Evolutionary conservation across 2,888 invertebrate species (phyloP).

Genomic region (Octodonta nipae): DNA sequence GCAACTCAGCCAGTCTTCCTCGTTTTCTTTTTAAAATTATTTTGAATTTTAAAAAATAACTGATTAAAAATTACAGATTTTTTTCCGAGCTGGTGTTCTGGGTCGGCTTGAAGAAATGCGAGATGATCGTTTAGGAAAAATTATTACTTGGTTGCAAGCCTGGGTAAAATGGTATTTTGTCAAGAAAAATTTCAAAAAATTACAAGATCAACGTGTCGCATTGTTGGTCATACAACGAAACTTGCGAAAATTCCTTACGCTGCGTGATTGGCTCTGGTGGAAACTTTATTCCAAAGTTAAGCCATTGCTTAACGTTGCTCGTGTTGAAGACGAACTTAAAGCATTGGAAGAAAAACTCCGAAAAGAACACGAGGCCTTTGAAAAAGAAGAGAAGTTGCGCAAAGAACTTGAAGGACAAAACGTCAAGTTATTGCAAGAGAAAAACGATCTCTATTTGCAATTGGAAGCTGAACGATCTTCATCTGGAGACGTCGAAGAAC

Average conservation of each 20-base stretch:
- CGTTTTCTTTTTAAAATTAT: too few species aligned
- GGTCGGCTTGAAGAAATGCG: slow-evolving; percentile 99
- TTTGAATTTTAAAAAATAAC: too few species aligned
- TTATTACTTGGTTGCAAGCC: slow-evolving; percentile 95
- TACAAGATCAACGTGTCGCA: slow-evolving; percentile 94
- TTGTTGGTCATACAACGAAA: slow-evolving; percentile 98
- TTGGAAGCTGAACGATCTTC: slow-evolving; percentile 92
- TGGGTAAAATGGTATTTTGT: slow-evolving; percentile 89
- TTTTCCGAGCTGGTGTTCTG: slow-evolving; percentile 99
- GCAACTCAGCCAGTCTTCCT: too few species aligned
- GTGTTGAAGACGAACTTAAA: slow-evolving; percentile 98
- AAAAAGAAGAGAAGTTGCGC: slow-evolving; percentile 89
- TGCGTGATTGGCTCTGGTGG: slow-evolving; percentile 99
- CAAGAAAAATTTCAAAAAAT: slow-evolving; percentile 89
- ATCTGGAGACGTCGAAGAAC: slow-evolving; percentile 84
- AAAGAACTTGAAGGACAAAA: slow-evolving; percentile 93
- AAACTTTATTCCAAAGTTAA: slow-evolving; percentile 99
- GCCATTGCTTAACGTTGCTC: slow-evolving; percentile 96
- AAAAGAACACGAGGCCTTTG: slow-evolving; percentile 87
- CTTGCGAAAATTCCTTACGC: slow-evolving; percentile 96
- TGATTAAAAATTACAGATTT: too few species aligned
- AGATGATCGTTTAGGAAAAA: slow-evolving; percentile 96
- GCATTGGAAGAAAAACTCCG: slow-evolving; percentile 93
- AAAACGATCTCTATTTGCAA: slow-evolving; percentile 74
- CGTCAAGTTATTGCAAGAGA: slow-evolving; percentile 83